These are phyloP conservation scores for Drosophila malerkotliana DNA, from an alignment of 1,140 invertebrate species.

Conservation along the genomic window DNA sequence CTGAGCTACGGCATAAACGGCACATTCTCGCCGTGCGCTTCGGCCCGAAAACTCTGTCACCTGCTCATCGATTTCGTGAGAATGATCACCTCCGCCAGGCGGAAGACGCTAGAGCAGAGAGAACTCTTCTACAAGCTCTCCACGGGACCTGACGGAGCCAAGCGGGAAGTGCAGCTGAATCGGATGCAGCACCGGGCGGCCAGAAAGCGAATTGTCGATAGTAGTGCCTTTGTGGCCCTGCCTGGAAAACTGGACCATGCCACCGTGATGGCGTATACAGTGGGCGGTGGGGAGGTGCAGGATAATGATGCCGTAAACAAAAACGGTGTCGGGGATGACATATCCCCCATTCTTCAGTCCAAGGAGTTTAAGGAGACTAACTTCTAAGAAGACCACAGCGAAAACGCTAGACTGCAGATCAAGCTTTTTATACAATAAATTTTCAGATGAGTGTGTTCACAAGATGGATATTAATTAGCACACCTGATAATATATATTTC, in stretches of 20 bases:
- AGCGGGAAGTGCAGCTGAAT: slow-evolving; percentile 89
- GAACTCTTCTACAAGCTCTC: slow-evolving; percentile 90
- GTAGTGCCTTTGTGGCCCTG: slow-evolving; percentile 86
- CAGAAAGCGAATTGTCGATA: slow-evolving; percentile 77
- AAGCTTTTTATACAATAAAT: slow-evolving; percentile 25
- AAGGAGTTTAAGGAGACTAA: slow-evolving; percentile 82
- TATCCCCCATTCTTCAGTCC: slow-evolving; percentile 70
- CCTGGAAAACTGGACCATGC: slow-evolving; percentile 98
- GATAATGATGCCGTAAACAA: slow-evolving; percentile 23
- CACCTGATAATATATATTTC: slow-evolving; percentile 8
- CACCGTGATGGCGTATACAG: slow-evolving; percentile 92
- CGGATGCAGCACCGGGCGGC: slow-evolving; percentile 86
- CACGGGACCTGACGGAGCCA: slow-evolving; percentile 87
- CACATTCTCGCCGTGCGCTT: slow-evolving; percentile 84
- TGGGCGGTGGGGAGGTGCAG: slow-evolving; percentile 84
- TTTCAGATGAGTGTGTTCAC: slow-evolving; percentile 13
- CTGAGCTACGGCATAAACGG: slow-evolving; percentile 89
- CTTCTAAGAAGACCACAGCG: slow-evolving; percentile 40
- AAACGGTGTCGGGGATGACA: slow-evolving; percentile 17
- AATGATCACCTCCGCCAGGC: slow-evolving; percentile 90
- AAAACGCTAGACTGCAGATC: slow-evolving; percentile 44
- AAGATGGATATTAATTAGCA: neutral
- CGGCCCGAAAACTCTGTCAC: slow-evolving; percentile 89
- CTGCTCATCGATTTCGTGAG: slow-evolving; percentile 91
- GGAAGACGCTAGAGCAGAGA: slow-evolving; percentile 91